phyloP scores from a whole-genome alignment of 2,113 vertebrate genomes.

The Tyto alba region DNA sequence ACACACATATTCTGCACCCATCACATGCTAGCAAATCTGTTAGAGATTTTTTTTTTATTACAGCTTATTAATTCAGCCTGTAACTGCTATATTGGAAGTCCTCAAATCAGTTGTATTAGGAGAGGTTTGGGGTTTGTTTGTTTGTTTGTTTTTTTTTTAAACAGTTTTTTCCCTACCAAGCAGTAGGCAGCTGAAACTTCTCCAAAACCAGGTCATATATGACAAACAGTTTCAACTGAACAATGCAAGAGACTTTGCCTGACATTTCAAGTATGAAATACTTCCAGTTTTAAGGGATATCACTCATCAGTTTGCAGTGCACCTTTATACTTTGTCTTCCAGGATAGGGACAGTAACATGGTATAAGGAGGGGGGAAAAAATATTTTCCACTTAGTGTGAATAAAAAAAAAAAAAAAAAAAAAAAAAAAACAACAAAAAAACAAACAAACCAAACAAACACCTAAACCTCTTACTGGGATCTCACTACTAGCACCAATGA shows the following conservation, averaged over 20 bases:
- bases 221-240: neutral
- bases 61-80: neutral
- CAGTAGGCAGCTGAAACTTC: neutral
- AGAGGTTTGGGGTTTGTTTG: neutral
- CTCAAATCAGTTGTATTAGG: neutral
- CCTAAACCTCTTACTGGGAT: neutral
- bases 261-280: neutral
- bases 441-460: too few relatives aligned
- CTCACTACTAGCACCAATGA: neutral
- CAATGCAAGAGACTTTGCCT: neutral
- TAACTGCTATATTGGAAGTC: neutral
- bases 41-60: neutral
- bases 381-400: neutral
- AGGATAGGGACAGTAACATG: neutral
- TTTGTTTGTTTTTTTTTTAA: too few relatives aligned
- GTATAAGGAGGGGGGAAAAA: neutral
- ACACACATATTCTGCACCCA: neutral
- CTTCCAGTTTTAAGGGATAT: neutral
- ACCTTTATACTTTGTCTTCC: neutral
- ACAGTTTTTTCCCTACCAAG: neutral
- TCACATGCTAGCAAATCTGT: neutral
- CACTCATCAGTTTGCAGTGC: neutral
- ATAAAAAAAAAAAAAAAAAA: neutral
- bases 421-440: too few relatives aligned
- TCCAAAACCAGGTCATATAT: neutral